phyloP scores from a whole-genome alignment of 53 echinoderm and acorn worm genomes.

The Holothuria scabra region DNA sequence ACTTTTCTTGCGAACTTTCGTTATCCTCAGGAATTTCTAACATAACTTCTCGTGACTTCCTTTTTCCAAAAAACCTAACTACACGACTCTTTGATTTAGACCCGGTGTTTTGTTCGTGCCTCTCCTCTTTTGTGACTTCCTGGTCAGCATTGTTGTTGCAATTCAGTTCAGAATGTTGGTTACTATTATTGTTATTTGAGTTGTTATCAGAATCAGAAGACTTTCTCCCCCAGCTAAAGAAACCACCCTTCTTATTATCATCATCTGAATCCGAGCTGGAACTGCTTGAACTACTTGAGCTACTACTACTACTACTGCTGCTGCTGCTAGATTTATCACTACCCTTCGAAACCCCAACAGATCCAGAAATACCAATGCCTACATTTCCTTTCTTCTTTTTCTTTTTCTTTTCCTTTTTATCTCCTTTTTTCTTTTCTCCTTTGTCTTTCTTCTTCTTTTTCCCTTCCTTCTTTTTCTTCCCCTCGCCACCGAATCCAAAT shows the following conservation, averaged over 20 bases:
- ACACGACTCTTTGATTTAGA: conserved; percentile 66
- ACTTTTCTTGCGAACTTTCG: neutral
- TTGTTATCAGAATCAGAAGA: conserved; percentile 63
- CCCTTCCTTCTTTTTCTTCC: conserved; percentile 48
- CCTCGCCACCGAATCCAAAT: conserved; percentile 45
- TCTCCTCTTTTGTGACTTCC: conserved; percentile 61
- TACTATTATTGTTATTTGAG: conserved; percentile 88
- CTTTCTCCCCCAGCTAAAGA: conserved; percentile 22
- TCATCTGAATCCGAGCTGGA: conserved; percentile 47
- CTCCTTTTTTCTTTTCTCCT: neutral
- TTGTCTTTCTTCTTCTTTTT: conserved; percentile 39
- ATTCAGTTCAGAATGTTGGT: conserved; percentile 68
- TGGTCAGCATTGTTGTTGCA: conserved; percentile 91
- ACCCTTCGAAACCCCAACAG: conserved; percentile 1
- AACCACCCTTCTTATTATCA: conserved; percentile 53
- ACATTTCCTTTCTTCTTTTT: neutral
- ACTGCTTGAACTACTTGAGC: conserved; percentile 41
- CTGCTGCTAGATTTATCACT: conserved; percentile 7
- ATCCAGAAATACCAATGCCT: neutral
- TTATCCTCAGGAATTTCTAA: conserved; percentile 86
- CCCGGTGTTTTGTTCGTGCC: conserved; percentile 64
- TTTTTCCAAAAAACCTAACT: conserved; percentile 80
- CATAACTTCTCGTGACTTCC: conserved; percentile 75
- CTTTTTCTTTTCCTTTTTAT: conserved; percentile 5
- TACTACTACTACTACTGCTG: conserved; percentile 17